A percentile compares a stretch with the other conserved stretches of the same genome.
These are phyloP conservation scores for Lepus oiostolus DNA, from an alignment of 2,797 vertebrate genomes.

Conservation along the genomic window DNA sequence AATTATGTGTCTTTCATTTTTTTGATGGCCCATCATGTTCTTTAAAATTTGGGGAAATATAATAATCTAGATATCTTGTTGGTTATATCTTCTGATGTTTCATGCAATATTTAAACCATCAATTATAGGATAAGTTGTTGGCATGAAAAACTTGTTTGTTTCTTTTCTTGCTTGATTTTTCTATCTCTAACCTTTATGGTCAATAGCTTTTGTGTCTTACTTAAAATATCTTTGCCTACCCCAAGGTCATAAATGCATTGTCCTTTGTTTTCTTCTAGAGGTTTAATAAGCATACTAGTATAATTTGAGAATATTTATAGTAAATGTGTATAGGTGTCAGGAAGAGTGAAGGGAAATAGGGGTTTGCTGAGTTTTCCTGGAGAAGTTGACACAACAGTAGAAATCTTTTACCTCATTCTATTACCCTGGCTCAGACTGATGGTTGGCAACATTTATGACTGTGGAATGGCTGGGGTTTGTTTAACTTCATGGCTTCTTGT, in stretches of 20 bases:
- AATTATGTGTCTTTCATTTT: slow-evolving; percentile 6
- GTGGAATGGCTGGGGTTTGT: slow-evolving; percentile 56
- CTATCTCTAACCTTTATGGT: slow-evolving; percentile 60
- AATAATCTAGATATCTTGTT: slow-evolving; percentile 66
- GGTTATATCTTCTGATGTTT: slow-evolving; percentile 64
- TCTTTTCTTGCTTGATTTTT: slow-evolving; percentile 65
- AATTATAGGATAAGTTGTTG: slow-evolving; percentile 55
- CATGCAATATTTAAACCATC: slow-evolving; percentile 55
- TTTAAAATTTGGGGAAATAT: slow-evolving; percentile 70
- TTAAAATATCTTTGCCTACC: slow-evolving; percentile 63
- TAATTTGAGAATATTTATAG: slow-evolving; percentile 55
- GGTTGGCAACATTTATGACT: slow-evolving; percentile 20
- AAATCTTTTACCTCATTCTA: slow-evolving; percentile 45
- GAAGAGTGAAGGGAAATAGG: not conserved
- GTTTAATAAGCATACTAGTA: slow-evolving; percentile 56
- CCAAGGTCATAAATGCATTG: slow-evolving; percentile 52
- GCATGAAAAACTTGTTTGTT: slow-evolving; percentile 40
- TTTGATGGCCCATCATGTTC: slow-evolving; percentile 42
- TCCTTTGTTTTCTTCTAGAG: slow-evolving; percentile 64
- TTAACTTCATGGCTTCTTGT: slow-evolving; percentile 46
- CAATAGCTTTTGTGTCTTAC: slow-evolving; percentile 62
- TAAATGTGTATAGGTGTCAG: not conserved
- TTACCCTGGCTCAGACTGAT: slow-evolving; percentile 35
- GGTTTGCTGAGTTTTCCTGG: slow-evolving; percentile 35
- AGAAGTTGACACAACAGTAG: slow-evolving; percentile 47